phyloP scores from a whole-genome alignment of 1,140 invertebrate genomes.

The Drosophila baimaii region DNA sequence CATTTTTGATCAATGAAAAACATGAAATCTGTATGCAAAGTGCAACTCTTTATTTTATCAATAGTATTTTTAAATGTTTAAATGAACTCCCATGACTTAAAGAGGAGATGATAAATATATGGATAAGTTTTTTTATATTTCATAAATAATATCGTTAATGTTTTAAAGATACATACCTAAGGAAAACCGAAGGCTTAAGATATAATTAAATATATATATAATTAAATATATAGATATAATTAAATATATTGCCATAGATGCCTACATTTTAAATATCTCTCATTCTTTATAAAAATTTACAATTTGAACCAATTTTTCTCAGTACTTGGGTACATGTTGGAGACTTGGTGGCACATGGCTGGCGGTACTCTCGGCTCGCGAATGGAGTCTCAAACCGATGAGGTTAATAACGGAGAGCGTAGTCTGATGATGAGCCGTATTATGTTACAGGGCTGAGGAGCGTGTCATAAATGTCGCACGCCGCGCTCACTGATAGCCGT shows the following conservation, averaged over 20 bases:
- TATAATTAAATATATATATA: not conserved
- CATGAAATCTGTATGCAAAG: no score
- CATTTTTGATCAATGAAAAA: no score
- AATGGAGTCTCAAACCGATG: slow-evolving; percentile 64
- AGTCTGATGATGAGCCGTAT: slow-evolving; percentile 76
- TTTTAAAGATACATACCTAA: no score
- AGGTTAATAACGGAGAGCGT: slow-evolving; percentile 60
- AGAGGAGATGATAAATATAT: no score
- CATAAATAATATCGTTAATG: no score
- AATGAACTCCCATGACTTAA: no score
- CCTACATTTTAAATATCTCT: not conserved
- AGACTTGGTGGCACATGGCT: slow-evolving; percentile 32
- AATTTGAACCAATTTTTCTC: not conserved
- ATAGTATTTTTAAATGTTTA: no score
- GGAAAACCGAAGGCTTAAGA: no score
- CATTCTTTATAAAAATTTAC: not conserved
- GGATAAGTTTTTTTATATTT: no score
- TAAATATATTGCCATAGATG: not conserved
- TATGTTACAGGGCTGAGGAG: slow-evolving; percentile 63
- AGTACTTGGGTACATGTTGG: slow-evolving; percentile 8
- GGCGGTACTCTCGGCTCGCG: slow-evolving; percentile 57
- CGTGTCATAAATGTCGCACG: slow-evolving; percentile 78
- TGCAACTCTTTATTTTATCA: no score
- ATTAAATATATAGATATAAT: no score
- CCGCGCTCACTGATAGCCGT: slow-evolving; percentile 74